Conservation (phyloP, 2,113 vertebrate species). For the Eudorcas thomsonii region DNA sequence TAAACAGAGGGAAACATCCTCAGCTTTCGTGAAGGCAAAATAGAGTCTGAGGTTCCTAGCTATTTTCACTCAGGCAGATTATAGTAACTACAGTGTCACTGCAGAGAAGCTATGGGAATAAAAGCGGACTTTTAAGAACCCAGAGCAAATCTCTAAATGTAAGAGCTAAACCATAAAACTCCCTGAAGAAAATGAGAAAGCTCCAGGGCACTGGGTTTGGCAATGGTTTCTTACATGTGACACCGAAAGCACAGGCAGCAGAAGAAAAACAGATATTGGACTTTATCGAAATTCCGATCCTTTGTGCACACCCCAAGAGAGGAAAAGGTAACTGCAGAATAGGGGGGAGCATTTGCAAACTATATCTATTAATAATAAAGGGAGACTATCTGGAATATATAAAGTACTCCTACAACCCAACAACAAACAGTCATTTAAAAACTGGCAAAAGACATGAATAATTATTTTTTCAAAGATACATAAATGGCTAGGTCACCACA, state of each 20-base stretch:
- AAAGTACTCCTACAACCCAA: background rate
- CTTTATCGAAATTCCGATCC: background rate
- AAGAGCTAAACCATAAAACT: background rate
- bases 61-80: background rate
- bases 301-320: background rate
- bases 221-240: background rate
- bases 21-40: fast-evolving
- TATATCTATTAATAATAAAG: fast-evolving
- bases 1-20: fast-evolving
- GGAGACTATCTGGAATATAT: background rate
- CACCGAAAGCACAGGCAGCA: background rate
- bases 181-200: background rate
- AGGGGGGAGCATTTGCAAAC: too few relatives aligned
- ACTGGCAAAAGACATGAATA: background rate
- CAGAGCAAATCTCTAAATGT: background rate
- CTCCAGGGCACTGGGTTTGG: background rate
- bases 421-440: background rate
- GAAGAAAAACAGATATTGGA: background rate
- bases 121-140: background rate
- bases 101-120: background rate
- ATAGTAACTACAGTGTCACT: background rate
- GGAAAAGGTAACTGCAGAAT: fast-evolving
- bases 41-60: background rate
- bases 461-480: background rate
- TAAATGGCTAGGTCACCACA: too few relatives aligned